phyloP scores from a whole-genome alignment of 2,113 vertebrate genomes.

The Trichomycterus rosablanca region DNA sequence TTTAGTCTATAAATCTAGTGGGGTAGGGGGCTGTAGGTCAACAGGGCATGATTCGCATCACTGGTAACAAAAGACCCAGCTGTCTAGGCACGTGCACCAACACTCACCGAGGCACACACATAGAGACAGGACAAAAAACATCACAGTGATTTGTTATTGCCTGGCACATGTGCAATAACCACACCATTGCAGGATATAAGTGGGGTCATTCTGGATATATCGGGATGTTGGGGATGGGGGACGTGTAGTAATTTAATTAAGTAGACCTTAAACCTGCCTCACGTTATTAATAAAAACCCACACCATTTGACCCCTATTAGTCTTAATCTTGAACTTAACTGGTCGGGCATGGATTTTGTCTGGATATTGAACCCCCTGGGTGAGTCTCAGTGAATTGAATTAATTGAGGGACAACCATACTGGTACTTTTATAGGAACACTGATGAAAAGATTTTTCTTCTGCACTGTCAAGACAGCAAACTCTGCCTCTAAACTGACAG shows the following conservation, averaged over 20 bases:
- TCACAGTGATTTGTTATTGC: slow-evolving; percentile 26
- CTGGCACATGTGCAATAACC: slow-evolving; percentile 18
- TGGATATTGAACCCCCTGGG: background rate
- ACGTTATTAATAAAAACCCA: slow-evolving; percentile 16
- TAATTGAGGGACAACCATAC: too few relatives aligned
- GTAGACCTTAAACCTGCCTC: slow-evolving; percentile 4
- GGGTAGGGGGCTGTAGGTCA: too few relatives aligned
- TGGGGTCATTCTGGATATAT: slow-evolving; percentile 8
- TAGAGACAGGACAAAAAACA: slow-evolving; percentile 25
- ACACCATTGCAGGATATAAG: too few relatives aligned
- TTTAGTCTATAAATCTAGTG: too few relatives aligned
- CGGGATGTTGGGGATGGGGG: background rate
- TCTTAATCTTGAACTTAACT: slow-evolving; percentile 2
- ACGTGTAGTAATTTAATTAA: background rate
- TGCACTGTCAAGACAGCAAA: too few relatives aligned
- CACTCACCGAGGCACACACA: slow-evolving; percentile 3
- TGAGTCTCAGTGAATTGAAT: background rate
- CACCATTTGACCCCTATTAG: slow-evolving; percentile 31
- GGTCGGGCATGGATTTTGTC: background rate
- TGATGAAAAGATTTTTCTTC: background rate
- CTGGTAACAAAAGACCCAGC: slow-evolving; percentile 41
- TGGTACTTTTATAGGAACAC: background rate
- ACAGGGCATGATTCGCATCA: too few relatives aligned
- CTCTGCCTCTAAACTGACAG: too few relatives aligned
- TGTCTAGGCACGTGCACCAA: slow-evolving; percentile 22